Evolutionary conservation across 1,140 invertebrate genomes (phyloP), one percentile per base, ranked within the genome.

Genomic region (Sitodiplosis mosellana): DNA sequence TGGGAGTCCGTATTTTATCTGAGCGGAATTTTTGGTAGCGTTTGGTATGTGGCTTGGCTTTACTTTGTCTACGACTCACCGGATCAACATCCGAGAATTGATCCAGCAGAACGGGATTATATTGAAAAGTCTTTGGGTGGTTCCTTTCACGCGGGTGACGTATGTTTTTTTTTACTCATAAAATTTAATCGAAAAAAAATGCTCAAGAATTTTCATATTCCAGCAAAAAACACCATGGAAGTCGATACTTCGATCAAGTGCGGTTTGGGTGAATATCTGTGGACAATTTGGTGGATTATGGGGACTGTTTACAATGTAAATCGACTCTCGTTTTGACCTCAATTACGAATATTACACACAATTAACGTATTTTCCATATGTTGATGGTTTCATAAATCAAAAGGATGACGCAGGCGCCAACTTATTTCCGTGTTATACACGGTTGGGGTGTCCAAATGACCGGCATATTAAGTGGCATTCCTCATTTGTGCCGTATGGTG

Each of bases 361-460:
- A n/a, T n/a, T n/a, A n/a, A n/a, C n/a, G n/a, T n/a, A n/a, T n/a
- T 36, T 36, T 8, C 8, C n/a, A 36, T 36, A 8, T n/a, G 8
- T 36, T 36, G 8, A n/a, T 36, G 34, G 8, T 36, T 36, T 10
- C 11, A 19, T 75, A 88, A 33, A 83, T 89, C 50, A 91, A 84
- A 0, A 66, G 91, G 45, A 76, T 91, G 59, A 86, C 83, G 1
- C 78, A 87, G 54, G 70, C 86, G 0, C 90, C 90, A 0, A 83
- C 80, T 1, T 94, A 90, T 59, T 79, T 94, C 57, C 81, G 79
- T 49, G 76, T 81, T 53, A 77, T 91, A 33, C 77, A 92, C 47
- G 79, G 86, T 49, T 87, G 82, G 71, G 74, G 85, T 53, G 79
- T 91, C 17, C 71, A 76, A 59, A 68, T 75, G 56, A 75, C 74